phyloP scores from a whole-genome alignment of 2,113 vertebrate genomes.

The Strigops habroptila region DNA sequence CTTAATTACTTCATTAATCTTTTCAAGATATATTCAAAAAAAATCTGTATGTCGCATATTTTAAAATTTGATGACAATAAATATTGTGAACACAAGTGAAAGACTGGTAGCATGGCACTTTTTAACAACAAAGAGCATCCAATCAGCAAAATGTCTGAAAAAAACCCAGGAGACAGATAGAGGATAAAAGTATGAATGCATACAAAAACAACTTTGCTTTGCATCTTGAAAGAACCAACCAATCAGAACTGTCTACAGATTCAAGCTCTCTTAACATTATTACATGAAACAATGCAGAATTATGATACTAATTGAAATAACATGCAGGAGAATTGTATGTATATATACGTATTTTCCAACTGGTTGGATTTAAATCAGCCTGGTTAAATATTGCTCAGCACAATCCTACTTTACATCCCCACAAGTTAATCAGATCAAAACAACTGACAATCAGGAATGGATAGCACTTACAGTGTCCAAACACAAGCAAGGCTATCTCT shows the following conservation, averaged over 20 bases:
- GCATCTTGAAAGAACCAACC: not conserved
- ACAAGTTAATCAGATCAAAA: not conserved
- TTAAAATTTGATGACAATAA: not conserved
- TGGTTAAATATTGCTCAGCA: not conserved
- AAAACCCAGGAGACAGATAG: fast-evolving
- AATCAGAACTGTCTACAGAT: not conserved
- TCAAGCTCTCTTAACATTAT: not conserved
- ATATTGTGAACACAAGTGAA: not conserved
- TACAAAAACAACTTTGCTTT: not conserved
- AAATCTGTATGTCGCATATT: not conserved
- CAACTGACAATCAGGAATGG: not conserved
- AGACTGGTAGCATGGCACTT: not conserved
- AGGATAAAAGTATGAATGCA: not conserved
- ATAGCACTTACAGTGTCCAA: not conserved
- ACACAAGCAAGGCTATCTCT: not conserved
- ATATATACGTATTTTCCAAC: not conserved
- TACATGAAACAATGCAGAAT: not conserved
- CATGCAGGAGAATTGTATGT: not conserved
- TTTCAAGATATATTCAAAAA: not conserved
- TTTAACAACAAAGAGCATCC: not conserved
- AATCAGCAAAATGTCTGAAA: not conserved
- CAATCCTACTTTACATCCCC: not conserved
- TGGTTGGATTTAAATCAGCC: not conserved
- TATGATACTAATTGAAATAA: not conserved
- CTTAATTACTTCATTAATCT: not conserved